These are phyloP conservation scores for Drosophila insularis DNA, from an alignment of 1,140 invertebrate genomes.

Conservation along the genomic window DNA sequence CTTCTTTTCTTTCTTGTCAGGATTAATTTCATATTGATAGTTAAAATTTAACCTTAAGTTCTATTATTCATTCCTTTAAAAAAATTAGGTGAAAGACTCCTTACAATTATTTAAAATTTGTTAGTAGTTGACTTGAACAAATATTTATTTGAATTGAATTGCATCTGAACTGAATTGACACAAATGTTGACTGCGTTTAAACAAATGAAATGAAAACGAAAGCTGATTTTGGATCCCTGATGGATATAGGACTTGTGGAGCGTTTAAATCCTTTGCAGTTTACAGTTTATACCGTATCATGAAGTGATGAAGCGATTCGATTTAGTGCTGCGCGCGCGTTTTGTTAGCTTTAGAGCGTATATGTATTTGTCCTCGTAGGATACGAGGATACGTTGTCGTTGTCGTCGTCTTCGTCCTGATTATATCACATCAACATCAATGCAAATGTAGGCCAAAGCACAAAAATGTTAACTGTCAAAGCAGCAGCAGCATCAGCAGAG, in stretches of 20 bases:
- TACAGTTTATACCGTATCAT: background rate
- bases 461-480: constrained; percentile 22
- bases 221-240: constrained; percentile 27
- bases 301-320: constrained; percentile 10
- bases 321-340: constrained; percentile 59
- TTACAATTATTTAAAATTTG: background rate
- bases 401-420: constrained; percentile 53
- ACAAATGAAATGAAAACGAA: constrained; percentile 33
- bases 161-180: constrained; percentile 17
- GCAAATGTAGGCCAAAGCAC: constrained; percentile 81
- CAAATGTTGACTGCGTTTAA: constrained; percentile 37
- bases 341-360: constrained; percentile 57
- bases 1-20: too few relatives aligned
- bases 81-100: background rate
- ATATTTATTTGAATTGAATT: constrained; percentile 19
- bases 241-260: constrained; percentile 67
- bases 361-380: background rate
- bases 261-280: constrained; percentile 8
- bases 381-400: background rate
- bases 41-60: too few relatives aligned
- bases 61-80: too few relatives aligned
- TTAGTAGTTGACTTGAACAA: background rate
- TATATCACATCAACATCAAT: constrained; percentile 68
- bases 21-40: too few relatives aligned
- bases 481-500: background rate